Percentiles rank a stretch among this genome's conserved stretches.
These are phyloP conservation scores for Apeira syringaria DNA, from an alignment of 2,888 invertebrate species.

Conservation along the genomic window DNA sequence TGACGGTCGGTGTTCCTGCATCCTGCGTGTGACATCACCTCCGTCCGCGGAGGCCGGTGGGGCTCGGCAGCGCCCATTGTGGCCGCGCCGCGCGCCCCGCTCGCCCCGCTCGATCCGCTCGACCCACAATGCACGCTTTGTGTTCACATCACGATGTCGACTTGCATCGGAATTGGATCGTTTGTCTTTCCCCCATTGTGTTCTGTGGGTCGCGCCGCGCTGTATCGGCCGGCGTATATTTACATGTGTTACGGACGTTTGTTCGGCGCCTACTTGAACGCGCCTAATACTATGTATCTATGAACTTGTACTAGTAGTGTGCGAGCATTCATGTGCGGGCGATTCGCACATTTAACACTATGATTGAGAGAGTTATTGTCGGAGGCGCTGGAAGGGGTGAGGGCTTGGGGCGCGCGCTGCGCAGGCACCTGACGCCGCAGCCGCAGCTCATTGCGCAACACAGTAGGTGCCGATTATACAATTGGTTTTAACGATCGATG, in stretches of 20 bases:
- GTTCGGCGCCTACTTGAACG: conserved; percentile 7
- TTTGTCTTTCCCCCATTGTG: conserved; percentile 31
- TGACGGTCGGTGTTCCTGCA: conserved; percentile 57
- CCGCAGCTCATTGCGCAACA: too few species aligned
- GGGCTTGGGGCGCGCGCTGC: too few species aligned
- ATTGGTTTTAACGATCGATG: too few species aligned
- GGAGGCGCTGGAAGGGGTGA: too few species aligned
- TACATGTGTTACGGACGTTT: conserved; percentile 17
- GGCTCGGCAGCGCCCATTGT: conserved; percentile 52
- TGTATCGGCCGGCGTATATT: conserved; percentile 13
- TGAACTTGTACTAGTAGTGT: too few species aligned
- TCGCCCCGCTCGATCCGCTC: conserved; percentile 51
- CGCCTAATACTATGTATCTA: not conserved
- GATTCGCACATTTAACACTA: too few species aligned
- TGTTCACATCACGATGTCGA: conserved; percentile 42
- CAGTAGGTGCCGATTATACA: too few species aligned
- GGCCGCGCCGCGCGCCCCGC: conserved; percentile 16
- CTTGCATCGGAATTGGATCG: conserved; percentile 35
- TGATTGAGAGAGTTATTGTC: too few species aligned
- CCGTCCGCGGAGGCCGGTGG: conserved; percentile 15
- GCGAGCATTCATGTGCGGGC: too few species aligned
- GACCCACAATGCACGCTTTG: conserved; percentile 52
- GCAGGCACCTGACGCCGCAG: too few species aligned
- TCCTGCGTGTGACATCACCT: conserved; percentile 62
- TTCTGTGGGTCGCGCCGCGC: conserved; percentile 11